phyloP scores from a whole-genome alignment of 1,140 invertebrate genomes.

The Pogonomyrmex californicus region DNA sequence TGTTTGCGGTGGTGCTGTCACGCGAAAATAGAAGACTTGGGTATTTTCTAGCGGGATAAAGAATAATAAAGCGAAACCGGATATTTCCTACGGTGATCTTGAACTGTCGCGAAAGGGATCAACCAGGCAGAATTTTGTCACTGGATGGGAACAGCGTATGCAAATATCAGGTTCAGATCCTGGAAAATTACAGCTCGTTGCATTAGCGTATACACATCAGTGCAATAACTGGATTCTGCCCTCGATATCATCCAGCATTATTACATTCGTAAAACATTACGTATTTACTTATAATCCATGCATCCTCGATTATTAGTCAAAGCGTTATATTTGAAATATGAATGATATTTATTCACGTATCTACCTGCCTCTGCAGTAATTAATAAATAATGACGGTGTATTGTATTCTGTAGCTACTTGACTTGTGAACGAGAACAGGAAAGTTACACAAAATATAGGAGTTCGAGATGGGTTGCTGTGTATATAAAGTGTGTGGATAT shows the following conservation, averaged over 20 bases:
- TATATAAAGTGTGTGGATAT: conserved; percentile 32
- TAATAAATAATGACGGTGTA: conserved; percentile 46
- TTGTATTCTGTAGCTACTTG: conserved; percentile 13
- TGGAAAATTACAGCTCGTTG: conserved; percentile 35
- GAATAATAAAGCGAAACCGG: conserved; percentile 57
- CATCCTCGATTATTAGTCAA: conserved; percentile 16
- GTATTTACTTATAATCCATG: neutral
- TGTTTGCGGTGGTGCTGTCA: conserved; percentile 10
- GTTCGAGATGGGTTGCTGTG: neutral
- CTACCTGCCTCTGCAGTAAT: neutral
- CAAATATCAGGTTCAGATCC: conserved; percentile 14
- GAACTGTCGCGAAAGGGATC: conserved; percentile 35
- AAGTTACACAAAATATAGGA: conserved; percentile 35
- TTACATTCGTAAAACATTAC: neutral
- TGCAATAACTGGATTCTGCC: neutral
- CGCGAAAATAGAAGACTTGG: conserved; percentile 43
- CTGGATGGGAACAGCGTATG: conserved; percentile 28
- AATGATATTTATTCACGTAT: conserved; percentile 18
- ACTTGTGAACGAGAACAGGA: conserved; percentile 16
- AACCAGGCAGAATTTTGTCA: conserved; percentile 25
- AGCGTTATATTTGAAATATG: neutral
- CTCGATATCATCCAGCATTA: neutral
- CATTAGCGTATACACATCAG: neutral
- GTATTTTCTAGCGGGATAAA: conserved; percentile 51
- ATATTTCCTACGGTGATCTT: conserved; percentile 55